These are phyloP conservation scores for Propithecus deckenii DNA, from an alignment of 2,797 vertebrate genomes.

Conservation along the genomic window DNA sequence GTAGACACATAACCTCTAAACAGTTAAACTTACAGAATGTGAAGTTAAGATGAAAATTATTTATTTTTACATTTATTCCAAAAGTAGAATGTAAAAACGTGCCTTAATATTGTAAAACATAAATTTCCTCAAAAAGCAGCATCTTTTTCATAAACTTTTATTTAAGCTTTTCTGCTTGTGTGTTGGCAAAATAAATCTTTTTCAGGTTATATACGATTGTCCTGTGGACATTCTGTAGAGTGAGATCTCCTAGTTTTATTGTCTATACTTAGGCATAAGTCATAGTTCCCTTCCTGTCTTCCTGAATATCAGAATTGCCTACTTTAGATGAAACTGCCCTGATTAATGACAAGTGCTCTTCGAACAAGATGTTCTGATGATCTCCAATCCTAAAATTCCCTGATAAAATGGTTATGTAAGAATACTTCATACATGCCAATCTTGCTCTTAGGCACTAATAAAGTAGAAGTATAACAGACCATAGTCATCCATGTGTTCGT, in stretches of 20 bases:
- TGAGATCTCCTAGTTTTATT: not conserved
- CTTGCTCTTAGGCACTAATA: not conserved
- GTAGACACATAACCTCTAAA: not conserved
- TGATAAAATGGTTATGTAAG: slow-evolving; percentile 11
- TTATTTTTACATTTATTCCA: slow-evolving; percentile 34
- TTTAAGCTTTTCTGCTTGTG: not conserved
- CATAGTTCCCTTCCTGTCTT: not conserved
- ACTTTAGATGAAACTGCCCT: slow-evolving; percentile 45
- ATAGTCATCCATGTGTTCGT: too few species aligned
- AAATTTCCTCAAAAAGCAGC: not conserved
- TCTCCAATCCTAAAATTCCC: slow-evolving; percentile 48
- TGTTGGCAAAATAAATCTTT: not conserved
- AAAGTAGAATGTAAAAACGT: not conserved
- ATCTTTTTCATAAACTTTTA: not conserved
- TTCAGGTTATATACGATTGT: not conserved
- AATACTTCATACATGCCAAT: not conserved
- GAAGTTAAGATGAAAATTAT: not conserved
- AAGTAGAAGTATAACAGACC: not conserved
- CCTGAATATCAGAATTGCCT: slow-evolving; percentile 56
- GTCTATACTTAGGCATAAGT: not conserved
- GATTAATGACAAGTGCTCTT: slow-evolving; percentile 72
- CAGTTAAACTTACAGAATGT: not conserved
- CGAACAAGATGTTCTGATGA: slow-evolving; percentile 70
- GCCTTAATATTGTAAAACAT: not conserved
- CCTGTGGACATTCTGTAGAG: not conserved